A percentile compares a stretch with the other conserved stretches of the same genome.
Conservation (phyloP, 2,888 invertebrate genomes). For the Ecdyonurus torrentis region DNA sequence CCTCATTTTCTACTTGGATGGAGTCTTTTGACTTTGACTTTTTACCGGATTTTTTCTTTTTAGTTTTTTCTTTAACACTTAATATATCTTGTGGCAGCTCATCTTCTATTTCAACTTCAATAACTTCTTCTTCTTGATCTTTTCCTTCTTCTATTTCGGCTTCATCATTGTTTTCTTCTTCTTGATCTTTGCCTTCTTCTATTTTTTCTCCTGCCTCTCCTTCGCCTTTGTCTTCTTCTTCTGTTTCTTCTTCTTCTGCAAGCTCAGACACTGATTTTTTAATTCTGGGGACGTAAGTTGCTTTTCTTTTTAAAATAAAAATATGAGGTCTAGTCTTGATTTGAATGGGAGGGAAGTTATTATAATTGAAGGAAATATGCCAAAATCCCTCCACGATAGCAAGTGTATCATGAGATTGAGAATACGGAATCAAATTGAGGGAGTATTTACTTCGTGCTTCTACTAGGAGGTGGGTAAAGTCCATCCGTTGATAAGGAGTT, state of each 20-base stretch:
- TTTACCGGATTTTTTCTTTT: conserved; percentile 10
- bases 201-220: conserved; percentile 8
- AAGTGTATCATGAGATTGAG: conserved; percentile 53
- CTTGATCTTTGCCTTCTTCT: conserved; percentile 8
- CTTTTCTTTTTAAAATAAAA: conserved; percentile 54
- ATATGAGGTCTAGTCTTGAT: conserved; percentile 53
- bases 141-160: conserved; percentile 8
- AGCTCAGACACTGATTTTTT: neutral
- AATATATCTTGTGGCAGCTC: conserved; percentile 15
- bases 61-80: conserved; percentile 9
- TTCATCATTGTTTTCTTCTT: conserved; percentile 7
- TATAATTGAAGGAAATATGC: conserved; percentile 63
- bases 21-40: too few species aligned
- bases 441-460: conserved; percentile 74
- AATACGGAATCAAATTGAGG: conserved; percentile 47
- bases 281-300: conserved; percentile 21
- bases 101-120: conserved; percentile 20
- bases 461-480: conserved; percentile 60
- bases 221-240: conserved; percentile 11
- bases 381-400: conserved; percentile 69
- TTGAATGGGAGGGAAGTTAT: conserved; percentile 60
- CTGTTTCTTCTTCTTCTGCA: conserved; percentile 15
- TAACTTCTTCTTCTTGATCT: conserved; percentile 8
- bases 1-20: too few species aligned
- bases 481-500: conserved; percentile 43